Conservation (phyloP, 1,140 invertebrate species). For the Drosophila ohnishii region DNA sequence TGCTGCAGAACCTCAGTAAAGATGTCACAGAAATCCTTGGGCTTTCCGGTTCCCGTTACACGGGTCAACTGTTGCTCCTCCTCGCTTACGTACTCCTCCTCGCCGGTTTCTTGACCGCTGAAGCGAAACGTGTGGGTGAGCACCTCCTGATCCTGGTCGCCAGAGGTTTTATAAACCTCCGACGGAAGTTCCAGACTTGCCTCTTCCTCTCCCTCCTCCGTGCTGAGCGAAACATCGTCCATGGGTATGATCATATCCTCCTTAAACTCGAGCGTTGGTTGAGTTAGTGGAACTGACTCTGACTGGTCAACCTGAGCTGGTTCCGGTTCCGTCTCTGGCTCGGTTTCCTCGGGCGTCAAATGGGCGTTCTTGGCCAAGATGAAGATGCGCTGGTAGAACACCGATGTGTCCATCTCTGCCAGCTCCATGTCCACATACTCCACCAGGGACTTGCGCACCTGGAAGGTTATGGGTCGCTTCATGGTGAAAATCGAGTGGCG, state of each 20-base stretch:
- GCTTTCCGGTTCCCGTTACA: background rate
- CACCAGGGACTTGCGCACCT: conserved; percentile 62
- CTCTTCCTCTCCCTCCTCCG: background rate
- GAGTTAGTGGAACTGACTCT: background rate
- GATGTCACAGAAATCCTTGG: conserved; percentile 38
- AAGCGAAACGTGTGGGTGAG: conserved; percentile 60
- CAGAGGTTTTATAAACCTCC: background rate
- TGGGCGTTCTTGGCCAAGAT: conserved; percentile 69
- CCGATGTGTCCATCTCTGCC: conserved; percentile 47
- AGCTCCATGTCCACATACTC: conserved; percentile 68
- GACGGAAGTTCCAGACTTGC: background rate
- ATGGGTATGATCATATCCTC: background rate
- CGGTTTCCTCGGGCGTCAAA: conserved; percentile 2
- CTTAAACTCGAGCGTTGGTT: background rate
- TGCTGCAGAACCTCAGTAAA: conserved; percentile 45
- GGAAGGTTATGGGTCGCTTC: conserved; percentile 47
- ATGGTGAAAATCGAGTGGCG: conserved; percentile 41
- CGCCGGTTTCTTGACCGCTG: background rate
- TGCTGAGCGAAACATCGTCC: background rate
- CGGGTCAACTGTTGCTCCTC: background rate
- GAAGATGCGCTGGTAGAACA: conserved; percentile 75
- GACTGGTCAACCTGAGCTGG: background rate
- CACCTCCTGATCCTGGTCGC: conserved; percentile 15
- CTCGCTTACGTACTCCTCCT: background rate
- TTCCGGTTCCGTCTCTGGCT: background rate